Conservation (phyloP, 2,888 invertebrate genomes). For the Caenorhabditis uteleia region DNA sequence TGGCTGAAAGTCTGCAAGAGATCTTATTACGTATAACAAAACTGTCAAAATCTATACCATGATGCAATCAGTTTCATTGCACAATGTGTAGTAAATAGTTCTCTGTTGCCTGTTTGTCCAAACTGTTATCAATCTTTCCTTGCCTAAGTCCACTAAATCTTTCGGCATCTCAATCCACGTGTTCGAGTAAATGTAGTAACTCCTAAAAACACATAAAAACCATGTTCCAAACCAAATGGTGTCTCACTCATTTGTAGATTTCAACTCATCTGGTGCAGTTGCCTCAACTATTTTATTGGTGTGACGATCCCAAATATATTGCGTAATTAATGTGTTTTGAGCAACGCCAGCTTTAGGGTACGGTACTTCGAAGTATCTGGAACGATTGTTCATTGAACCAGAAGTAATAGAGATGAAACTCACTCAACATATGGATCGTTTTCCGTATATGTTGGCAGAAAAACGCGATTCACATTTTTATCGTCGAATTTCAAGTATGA, state of each 20-base stretch:
- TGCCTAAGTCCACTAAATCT: constrained; percentile 20
- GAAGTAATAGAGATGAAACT: background rate
- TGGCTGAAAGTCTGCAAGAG: constrained; percentile 45
- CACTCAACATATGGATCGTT: constrained; percentile 46
- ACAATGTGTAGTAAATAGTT: constrained; percentile 50
- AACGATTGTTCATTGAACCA: constrained; percentile 8
- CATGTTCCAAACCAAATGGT: background rate
- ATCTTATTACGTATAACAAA: background rate
- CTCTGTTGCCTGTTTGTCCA: constrained; percentile 61
- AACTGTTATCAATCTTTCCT: constrained; percentile 51
- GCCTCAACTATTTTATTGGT: constrained; percentile 52
- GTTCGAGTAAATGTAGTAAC: constrained; percentile 52
- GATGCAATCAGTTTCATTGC: constrained; percentile 47
- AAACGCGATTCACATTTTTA: constrained; percentile 48
- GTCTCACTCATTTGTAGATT: constrained; percentile 31
- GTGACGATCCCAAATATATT: constrained; percentile 60
- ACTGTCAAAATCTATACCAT: too few species aligned
- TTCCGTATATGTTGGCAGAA: constrained; percentile 45
- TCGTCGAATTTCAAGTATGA: constrained; percentile 58
- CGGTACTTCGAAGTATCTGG: constrained; percentile 52
- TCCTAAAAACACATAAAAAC: constrained; percentile 19
- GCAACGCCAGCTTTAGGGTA: constrained; percentile 61
- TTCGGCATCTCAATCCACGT: constrained; percentile 47
- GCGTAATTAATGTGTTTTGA: constrained; percentile 46
- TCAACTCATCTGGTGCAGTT: constrained; percentile 53